Base-by-base conservation (phyloP, 2,888 invertebrate species). In the Zaprionus lineosus region DNA sequence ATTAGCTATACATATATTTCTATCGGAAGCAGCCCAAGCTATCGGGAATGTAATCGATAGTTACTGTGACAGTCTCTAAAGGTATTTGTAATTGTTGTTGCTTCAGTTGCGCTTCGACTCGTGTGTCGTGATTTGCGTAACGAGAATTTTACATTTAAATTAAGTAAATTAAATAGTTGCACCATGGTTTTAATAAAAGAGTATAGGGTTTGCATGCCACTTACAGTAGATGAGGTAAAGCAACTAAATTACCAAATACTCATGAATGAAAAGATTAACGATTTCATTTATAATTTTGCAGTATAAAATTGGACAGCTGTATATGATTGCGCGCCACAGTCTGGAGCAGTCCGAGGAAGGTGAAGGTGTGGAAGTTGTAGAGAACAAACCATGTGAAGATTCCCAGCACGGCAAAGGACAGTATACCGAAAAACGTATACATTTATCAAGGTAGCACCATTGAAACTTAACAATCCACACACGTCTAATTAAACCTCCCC, bases 291-390 rank as follows among this genome's bases (percentile, higher is more conserved):
- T 37, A 5, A 41, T 50, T 56, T 61, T 33, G 11, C 88, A 97
- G 97, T 97, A 97, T 89, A 94, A 93, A 72, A 94, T 97, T 75
- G 97, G 97, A 0, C 97, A 98, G 89, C 91, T 97, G 58, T 97
- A 97, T 89, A 98, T 97, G 97, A 97, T 97, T 84, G 97, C 97
- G 1, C 93, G 97, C 43, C 97, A 98, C 88, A 97, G 97, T 88
- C 93, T 95, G 83, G 97, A 97, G 86, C 97, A 98, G 87, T 96
- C 97, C 0, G 94, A 94, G 67, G 94, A 94, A 62, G 96, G 97
- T 0, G 97, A 97, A 90, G 97, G 97, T 2, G 97, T 97, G 0
- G 97, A 97, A 89, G 97, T 97, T 0, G 92, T 97, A 5, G 94
- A 94, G 59, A 97, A 97, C 89, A 93, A 93, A 63, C 93, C 95